Evolutionary conservation across 2,113 vertebrate species (phyloP).

Genomic region (Hiodon alosoides): DNA sequence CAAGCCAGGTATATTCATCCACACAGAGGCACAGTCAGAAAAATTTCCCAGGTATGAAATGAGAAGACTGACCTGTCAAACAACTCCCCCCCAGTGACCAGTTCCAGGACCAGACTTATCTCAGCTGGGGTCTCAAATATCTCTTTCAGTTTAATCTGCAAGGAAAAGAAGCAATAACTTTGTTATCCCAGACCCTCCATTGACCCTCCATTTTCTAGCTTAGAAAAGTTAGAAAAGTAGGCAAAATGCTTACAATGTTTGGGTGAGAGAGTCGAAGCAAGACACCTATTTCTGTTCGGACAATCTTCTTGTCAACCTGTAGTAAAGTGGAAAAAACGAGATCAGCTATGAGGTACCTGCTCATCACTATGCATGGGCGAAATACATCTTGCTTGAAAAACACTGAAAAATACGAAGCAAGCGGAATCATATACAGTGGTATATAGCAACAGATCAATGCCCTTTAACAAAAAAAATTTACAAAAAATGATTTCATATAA

Average conservation of each 20-base stretch:
- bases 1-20: too few species aligned
- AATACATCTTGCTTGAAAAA: too few species aligned
- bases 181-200: neutral
- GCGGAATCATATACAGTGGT: too few species aligned
- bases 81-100: conserved; percentile 81
- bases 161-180: conserved; percentile 21
- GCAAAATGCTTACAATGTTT: conserved; percentile 72
- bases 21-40: neutral
- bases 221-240: neutral
- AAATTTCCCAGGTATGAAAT: too few species aligned
- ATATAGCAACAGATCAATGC: too few species aligned
- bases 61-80: conserved; percentile 75
- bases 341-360: conserved; percentile 2
- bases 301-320: conserved; percentile 86
- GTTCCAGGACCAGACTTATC: conserved; percentile 79
- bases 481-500: too few species aligned
- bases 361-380: neutral
- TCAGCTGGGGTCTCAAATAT: conserved; percentile 82
- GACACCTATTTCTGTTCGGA: conserved; percentile 82
- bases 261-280: conserved; percentile 81
- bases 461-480: too few species aligned
- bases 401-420: too few species aligned
- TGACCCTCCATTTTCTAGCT: neutral
- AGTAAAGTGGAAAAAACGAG: conserved; percentile 28
- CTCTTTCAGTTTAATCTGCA: conserved; percentile 83